A percentile compares a stretch with the other conserved stretches of the same genome.
These are phyloP conservation scores for Platynereis dumerilii DNA, from an alignment of 2,888 invertebrate species.

Conservation along the genomic window DNA sequence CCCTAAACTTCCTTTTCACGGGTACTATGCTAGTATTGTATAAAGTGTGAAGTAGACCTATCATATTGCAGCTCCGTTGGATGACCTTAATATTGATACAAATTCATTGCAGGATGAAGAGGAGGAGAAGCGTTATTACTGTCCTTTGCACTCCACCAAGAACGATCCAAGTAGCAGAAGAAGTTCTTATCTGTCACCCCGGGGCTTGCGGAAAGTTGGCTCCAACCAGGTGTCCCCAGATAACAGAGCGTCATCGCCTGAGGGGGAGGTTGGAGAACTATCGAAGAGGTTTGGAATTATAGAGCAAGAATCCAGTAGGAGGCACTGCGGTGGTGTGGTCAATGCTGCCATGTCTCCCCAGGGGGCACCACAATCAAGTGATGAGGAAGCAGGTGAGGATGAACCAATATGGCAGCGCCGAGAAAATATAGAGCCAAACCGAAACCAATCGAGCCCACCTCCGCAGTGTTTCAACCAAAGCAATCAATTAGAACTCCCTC, in stretches of 20 bases:
- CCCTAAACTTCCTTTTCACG: no score
- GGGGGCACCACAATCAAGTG: neutral
- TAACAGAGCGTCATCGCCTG: conserved; percentile 1
- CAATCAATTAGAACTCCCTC: neutral
- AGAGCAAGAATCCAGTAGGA: neutral
- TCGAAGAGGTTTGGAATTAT: conserved; percentile 14
- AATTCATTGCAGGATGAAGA: conserved; percentile 20
- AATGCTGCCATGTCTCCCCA: neutral
- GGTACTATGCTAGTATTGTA: no score
- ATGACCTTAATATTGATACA: no score
- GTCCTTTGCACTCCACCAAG: neutral
- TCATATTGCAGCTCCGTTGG: no score
- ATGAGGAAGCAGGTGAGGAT: neutral
- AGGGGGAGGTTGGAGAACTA: conserved; percentile 18
- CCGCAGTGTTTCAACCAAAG: no score
- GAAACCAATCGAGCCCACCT: no score
- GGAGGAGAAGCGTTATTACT: conserved; percentile 12
- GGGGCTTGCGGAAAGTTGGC: no score
- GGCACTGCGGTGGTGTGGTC: neutral
- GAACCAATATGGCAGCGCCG: neutral
- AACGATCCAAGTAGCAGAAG: no score
- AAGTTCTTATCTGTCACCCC: no score
- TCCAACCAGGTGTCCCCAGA: no score
- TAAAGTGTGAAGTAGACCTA: no score
- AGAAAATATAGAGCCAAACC: neutral